These are phyloP conservation scores for Tachycineta bicolor DNA, from an alignment of 2,113 vertebrate genomes.

Conservation along the genomic window DNA sequence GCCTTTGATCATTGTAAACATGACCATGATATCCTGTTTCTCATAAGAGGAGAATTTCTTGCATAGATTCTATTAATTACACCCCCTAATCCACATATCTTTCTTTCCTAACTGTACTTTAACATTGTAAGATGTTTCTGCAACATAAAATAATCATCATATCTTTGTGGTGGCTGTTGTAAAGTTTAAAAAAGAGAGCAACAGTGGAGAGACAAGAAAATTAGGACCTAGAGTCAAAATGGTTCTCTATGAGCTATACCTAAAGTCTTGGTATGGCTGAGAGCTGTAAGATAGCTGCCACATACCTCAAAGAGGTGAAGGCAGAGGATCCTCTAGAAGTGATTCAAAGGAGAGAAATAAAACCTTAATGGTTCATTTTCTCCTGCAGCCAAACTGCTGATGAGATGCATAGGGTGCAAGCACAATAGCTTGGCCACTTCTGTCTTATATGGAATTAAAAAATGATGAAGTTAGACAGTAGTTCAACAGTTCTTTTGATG, in stretches of 20 bases:
- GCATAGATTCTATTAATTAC: neutral
- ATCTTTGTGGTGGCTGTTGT: neutral
- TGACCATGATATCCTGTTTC: neutral
- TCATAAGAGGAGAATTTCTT: neutral
- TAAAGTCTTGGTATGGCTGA: neutral
- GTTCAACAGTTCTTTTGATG: neutral
- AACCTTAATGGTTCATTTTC: neutral
- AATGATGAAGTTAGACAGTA: neutral
- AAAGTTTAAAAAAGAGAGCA: neutral
- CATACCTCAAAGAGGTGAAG: neutral
- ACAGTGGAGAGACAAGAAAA: neutral
- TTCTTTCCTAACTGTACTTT: neutral
- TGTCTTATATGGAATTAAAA: neutral
- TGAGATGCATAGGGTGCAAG: neutral
- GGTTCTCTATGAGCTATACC: rapidly evolving
- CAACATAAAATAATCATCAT: neutral
- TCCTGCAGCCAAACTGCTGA: neutral
- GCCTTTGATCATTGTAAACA: neutral
- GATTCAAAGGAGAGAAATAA: neutral
- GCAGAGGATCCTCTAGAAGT: neutral
- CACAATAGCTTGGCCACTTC: neutral
- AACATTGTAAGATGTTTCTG: neutral
- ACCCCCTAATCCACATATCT: neutral
- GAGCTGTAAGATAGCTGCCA: neutral
- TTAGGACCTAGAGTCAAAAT: neutral